Evolutionary conservation across 2,888 invertebrate genomes (phyloP).

Genomic region (Carterocephalus palaemon): DNA sequence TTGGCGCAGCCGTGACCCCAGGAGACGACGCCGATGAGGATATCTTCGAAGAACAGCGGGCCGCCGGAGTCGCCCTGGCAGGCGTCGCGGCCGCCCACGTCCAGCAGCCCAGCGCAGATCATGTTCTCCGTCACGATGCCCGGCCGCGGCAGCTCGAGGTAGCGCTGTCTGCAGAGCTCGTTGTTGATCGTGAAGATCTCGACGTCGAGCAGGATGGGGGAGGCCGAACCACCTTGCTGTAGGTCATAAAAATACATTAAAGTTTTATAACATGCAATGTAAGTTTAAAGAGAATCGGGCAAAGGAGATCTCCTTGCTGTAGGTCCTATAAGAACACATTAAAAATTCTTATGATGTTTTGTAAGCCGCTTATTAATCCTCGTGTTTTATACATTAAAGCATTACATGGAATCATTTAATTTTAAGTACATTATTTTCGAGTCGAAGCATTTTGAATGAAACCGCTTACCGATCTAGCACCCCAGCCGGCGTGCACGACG

Average conservation of each 20-base stretch:
- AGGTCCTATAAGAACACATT: too few species aligned
- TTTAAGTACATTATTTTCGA: background rate
- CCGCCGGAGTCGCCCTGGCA: conserved; percentile 51
- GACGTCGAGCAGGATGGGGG: conserved; percentile 38
- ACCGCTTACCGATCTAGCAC: conserved; percentile 40
- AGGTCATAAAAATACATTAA: conserved; percentile 8
- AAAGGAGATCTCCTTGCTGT: too few species aligned
- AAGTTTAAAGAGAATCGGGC: too few species aligned
- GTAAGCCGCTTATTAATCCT: too few species aligned
- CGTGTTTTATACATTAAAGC: too few species aligned
- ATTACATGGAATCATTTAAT: background rate
- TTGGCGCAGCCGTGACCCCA: conserved; percentile 62
- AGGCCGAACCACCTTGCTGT: conserved; percentile 37
- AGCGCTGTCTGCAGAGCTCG: conserved; percentile 41
- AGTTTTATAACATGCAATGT: too few species aligned
- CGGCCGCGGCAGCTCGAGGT: conserved; percentile 32
- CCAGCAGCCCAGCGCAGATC: conserved; percentile 56
- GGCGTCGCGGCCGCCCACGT: conserved; percentile 47
- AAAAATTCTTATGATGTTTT: too few species aligned
- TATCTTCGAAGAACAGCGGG: conserved; percentile 37
- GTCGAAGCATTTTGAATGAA: background rate
- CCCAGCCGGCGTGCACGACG: conserved; percentile 53
- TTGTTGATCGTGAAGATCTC: conserved; percentile 47
- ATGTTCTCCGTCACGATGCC: conserved; percentile 49
- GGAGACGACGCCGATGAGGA: conserved; percentile 59